phyloP scores from a whole-genome alignment of 92 coral and sea anemone genomes.

The Zoanthus sansibaricus region DNA sequence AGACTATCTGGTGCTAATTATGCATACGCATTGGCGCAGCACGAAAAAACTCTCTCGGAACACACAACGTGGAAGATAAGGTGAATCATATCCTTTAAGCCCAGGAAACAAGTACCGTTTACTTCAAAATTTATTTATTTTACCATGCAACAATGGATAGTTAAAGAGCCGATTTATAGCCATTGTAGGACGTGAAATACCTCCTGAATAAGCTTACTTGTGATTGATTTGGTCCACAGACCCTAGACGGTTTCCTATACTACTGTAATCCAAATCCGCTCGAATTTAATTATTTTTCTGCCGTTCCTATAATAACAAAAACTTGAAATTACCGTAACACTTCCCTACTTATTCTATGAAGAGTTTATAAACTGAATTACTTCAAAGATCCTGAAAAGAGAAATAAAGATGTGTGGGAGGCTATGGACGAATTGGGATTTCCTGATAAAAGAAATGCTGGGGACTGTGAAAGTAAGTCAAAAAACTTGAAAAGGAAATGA shows the following conservation, averaged over 20 bases:
- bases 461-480: constrained; percentile 62
- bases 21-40: background rate
- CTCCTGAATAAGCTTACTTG: constrained; percentile 44
- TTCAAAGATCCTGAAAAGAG: constrained; percentile 62
- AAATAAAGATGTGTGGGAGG: constrained; percentile 68
- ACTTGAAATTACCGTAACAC: background rate
- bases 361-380: constrained; percentile 10
- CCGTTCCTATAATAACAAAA: background rate
- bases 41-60: constrained; percentile 8
- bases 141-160: constrained; percentile 39
- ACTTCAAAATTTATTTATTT: constrained; percentile 50
- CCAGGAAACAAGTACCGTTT: constrained; percentile 47
- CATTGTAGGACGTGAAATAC: constrained; percentile 50
- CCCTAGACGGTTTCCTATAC: background rate
- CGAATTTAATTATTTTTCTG: background rate
- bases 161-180: constrained; percentile 40
- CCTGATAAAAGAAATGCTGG: constrained; percentile 46
- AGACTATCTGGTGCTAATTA: background rate
- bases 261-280: background rate
- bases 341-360: background rate
- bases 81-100: constrained; percentile 47
- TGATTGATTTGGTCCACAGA: constrained; percentile 45
- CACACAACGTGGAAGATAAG: constrained; percentile 42
- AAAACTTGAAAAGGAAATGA: constrained; percentile 68
- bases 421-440: constrained; percentile 56